These are phyloP conservation scores for Trichomycterus rosablanca DNA, from an alignment of 2,113 vertebrate species.

Conservation along the genomic window DNA sequence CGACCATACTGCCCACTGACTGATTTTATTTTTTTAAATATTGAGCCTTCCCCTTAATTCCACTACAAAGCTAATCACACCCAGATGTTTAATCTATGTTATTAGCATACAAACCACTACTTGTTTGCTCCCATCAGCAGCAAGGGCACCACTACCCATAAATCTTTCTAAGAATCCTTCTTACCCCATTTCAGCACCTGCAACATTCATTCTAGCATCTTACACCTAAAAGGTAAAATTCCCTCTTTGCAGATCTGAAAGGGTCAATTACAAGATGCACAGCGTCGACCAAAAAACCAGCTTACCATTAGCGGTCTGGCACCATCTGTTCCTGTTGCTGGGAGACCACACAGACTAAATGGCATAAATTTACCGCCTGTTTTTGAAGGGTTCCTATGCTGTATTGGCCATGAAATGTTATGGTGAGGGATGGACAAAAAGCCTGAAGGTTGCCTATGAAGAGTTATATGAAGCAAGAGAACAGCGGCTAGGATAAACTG, in stretches of 20 bases:
- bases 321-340: constrained; percentile 55
- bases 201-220: constrained; percentile 31
- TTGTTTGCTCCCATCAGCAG: constrained; percentile 13
- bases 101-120: constrained; percentile 28
- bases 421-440: constrained; percentile 30
- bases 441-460: constrained; percentile 15
- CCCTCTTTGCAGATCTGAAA: constrained; percentile 46
- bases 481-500: constrained; percentile 1
- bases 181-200: constrained; percentile 26
- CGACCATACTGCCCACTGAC: no score
- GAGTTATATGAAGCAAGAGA: constrained; percentile 28
- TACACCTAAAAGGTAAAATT: constrained; percentile 27
- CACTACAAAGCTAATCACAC: no score
- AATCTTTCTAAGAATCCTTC: constrained; percentile 21
- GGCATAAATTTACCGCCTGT: constrained; percentile 48
- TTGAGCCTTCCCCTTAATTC: no score
- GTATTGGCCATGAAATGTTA: constrained; percentile 48
- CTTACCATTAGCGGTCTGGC: constrained; percentile 54
- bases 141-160: constrained; percentile 22
- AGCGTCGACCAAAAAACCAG: constrained; percentile 51
- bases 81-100: no score
- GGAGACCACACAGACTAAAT: constrained; percentile 37
- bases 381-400: constrained; percentile 40
- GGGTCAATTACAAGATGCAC: constrained; percentile 59
- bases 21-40: no score